Conservation (phyloP, 1,140 invertebrate species). For the Pogonognathellus flavescens region DNA sequence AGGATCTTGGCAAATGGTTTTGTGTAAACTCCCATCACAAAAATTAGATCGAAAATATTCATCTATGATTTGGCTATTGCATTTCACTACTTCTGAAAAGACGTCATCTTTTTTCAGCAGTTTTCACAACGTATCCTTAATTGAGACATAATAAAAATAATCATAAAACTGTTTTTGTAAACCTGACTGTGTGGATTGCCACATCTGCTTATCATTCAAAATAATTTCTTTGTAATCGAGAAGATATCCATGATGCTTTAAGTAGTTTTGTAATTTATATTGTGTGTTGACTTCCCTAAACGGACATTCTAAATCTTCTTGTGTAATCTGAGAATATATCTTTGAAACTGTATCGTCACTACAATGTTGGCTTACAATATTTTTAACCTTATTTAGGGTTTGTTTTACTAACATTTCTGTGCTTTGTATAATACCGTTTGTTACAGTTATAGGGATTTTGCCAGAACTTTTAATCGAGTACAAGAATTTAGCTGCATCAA, state of each 20-base stretch:
- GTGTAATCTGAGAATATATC: background rate
- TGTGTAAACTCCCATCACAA: background rate
- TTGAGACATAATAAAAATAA: background rate
- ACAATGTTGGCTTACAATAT: no score
- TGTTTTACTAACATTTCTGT: no score
- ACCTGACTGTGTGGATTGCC: background rate
- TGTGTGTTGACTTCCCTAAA: background rate
- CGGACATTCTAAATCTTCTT: background rate
- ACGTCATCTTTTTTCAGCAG: background rate
- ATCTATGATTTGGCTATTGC: no score
- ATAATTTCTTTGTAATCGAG: background rate
- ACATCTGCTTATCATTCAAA: background rate
- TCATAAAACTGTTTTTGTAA: background rate
- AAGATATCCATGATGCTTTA: background rate
- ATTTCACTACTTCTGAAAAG: no score
- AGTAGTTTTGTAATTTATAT: background rate
- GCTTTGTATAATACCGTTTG: no score
- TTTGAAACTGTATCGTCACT: background rate
- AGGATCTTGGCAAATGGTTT: background rate
- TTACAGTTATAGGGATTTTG: no score
- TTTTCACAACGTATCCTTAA: background rate
- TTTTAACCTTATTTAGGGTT: no score
- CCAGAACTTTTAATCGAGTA: no score
- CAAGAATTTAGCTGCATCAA: no score
- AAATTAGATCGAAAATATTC: no score